These are phyloP conservation scores for Smithornis capensis DNA, from an alignment of 2,113 vertebrate genomes.

Conservation along the genomic window DNA sequence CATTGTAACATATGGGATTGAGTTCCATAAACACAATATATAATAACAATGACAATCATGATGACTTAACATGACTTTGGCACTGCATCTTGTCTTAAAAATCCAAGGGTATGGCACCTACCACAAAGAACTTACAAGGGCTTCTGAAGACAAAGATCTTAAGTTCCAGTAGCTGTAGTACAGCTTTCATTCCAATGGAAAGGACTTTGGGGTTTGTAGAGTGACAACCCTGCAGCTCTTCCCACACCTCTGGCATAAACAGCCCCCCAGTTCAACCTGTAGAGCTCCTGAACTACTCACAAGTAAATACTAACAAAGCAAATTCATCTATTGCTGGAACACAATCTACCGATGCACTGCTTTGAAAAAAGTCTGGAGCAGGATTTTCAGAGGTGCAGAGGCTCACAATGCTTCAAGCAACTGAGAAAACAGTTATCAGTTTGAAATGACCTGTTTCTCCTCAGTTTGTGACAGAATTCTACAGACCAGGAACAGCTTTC, in stretches of 20 bases:
- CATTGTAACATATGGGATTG: background rate
- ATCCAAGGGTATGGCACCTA: background rate
- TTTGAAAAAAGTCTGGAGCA: background rate
- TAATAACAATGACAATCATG: background rate
- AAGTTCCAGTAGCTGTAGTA: background rate
- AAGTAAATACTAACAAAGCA: background rate
- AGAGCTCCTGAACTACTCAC: background rate
- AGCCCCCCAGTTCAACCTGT: background rate
- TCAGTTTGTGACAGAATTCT: background rate
- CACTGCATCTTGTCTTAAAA: background rate
- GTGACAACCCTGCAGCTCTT: background rate
- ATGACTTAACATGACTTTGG: background rate
- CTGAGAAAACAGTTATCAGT: background rate
- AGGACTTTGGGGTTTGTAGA: background rate
- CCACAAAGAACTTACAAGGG: background rate
- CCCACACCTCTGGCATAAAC: background rate
- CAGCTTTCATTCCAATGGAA: background rate
- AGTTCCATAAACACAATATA: background rate
- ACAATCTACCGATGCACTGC: background rate
- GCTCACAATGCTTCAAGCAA: background rate
- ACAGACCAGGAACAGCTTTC: background rate
- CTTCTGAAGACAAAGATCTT: background rate
- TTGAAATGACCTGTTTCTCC: background rate
- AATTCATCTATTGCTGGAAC: background rate
- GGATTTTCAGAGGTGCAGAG: background rate